Evolutionary conservation across 2,888 invertebrate genomes (phyloP).

Genomic region (Byasa hedistus): DNA sequence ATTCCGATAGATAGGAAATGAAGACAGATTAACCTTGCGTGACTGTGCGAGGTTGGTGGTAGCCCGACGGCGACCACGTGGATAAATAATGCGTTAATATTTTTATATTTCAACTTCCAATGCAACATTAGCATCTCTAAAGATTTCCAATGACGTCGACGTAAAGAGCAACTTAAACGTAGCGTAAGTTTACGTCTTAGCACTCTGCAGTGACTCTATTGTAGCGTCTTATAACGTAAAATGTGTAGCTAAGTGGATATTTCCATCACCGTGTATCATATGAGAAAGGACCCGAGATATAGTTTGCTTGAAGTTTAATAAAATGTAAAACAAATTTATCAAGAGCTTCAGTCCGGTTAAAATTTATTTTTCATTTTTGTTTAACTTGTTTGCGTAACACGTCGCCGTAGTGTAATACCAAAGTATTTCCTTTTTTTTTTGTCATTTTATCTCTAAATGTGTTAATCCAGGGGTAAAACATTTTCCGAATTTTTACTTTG

Average conservation of each 20-base stretch:
- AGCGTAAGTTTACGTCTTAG: constrained; percentile 3
- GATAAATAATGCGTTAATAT: constrained; percentile 38
- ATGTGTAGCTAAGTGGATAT: constrained; percentile 31
- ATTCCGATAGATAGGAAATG: constrained; percentile 79
- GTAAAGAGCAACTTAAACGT: background rate
- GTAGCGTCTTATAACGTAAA: constrained; percentile 24
- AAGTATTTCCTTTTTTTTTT: constrained; percentile 36
- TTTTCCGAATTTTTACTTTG: too few relatives aligned
- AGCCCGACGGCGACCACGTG: constrained; percentile 39
- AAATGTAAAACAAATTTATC: constrained; percentile 38
- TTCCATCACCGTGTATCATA: constrained; percentile 25
- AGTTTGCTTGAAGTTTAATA: constrained; percentile 32
- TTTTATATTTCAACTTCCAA: background rate
- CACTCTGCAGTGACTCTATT: constrained; percentile 14
- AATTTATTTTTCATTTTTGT: constrained; percentile 36
- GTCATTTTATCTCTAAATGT: constrained; percentile 33
- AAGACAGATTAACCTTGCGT: constrained; percentile 77
- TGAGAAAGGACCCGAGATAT: constrained; percentile 21
- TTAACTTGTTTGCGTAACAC: constrained; percentile 37
- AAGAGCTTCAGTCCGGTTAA: constrained; percentile 33
- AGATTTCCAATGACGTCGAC: constrained; percentile 2
- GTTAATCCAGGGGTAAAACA: constrained; percentile 39
- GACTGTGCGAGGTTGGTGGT: constrained; percentile 59
- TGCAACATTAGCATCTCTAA: background rate
- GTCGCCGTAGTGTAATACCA: constrained; percentile 40